Percentiles rank a stretch among this genome's conserved stretches.
Evolutionary conservation across 2,797 vertebrate genomes (phyloP).

Genomic region (Aphelocoma californica): DNA sequence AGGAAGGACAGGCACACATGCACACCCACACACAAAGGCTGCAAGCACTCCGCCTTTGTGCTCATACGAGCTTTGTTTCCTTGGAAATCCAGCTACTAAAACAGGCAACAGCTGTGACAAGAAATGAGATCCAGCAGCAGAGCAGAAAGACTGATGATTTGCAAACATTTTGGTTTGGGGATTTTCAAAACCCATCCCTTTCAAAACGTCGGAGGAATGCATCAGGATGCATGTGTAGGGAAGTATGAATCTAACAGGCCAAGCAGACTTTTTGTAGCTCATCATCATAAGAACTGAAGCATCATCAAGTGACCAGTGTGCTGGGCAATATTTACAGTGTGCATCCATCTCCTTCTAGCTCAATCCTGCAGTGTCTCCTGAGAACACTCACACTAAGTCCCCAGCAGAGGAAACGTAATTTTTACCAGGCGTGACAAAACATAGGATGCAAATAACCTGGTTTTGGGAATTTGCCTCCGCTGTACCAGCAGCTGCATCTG

Average conservation of each 20-base stretch:
- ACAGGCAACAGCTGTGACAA: constrained; percentile 6
- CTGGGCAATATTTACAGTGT: neutral
- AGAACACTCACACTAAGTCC: neutral
- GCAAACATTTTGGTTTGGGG: neutral
- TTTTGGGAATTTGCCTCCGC: neutral
- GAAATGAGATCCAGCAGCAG: neutral
- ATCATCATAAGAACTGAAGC: neutral
- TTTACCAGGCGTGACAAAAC: neutral
- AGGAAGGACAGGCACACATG: constrained; percentile 36
- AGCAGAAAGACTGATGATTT: neutral
- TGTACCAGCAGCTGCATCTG: neutral
- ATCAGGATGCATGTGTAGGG: neutral
- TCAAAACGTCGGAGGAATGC: neutral
- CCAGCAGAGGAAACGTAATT: neutral
- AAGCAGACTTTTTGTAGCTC: neutral
- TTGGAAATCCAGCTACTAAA: constrained; percentile 35
- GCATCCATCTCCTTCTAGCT: neutral
- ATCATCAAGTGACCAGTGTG: neutral
- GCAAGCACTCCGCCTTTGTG: neutral
- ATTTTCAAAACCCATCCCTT: neutral
- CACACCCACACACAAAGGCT: constrained; percentile 26
- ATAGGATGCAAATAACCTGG: neutral
- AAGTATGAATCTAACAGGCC: neutral
- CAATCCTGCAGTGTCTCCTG: neutral
- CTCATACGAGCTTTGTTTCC: constrained; percentile 39